These are phyloP conservation scores for Orchestes rusci DNA, from an alignment of 2,888 invertebrate genomes.

Conservation along the genomic window DNA sequence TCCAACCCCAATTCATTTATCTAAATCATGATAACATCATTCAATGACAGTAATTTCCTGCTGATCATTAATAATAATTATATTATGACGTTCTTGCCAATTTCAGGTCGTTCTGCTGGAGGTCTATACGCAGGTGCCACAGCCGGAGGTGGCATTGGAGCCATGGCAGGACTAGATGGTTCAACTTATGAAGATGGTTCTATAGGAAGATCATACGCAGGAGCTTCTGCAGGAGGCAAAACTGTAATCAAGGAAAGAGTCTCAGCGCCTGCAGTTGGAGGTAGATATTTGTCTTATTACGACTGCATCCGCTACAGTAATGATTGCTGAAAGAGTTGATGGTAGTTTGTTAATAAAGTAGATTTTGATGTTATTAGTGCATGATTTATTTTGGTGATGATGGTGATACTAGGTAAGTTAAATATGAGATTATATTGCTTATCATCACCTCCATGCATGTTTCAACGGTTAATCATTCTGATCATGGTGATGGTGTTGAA, in stretches of 20 bases:
- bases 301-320: constrained; percentile 11
- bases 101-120: constrained; percentile 8
- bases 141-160: constrained; percentile 50
- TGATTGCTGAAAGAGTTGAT: constrained; percentile 4
- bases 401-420: no score
- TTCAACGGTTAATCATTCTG: no score
- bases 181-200: constrained; percentile 32
- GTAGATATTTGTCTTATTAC: constrained; percentile 19
- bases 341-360: constrained; percentile 2
- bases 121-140: constrained; percentile 50
- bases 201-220: constrained; percentile 25
- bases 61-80: background rate
- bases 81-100: background rate
- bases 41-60: no score
- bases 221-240: constrained; percentile 24
- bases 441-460: no score
- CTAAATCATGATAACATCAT: no score
- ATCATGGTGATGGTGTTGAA: no score
- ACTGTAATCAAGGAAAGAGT: constrained; percentile 17
- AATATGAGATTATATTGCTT: no score
- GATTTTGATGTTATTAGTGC: no score
- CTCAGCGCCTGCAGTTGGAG: constrained; percentile 5
- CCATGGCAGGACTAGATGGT: constrained; percentile 50
- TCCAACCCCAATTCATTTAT: no score
- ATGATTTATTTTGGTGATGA: no score